Evolutionary conservation across 2,113 vertebrate genomes (phyloP).

Genomic region (Myrmecobius fasciatus): DNA sequence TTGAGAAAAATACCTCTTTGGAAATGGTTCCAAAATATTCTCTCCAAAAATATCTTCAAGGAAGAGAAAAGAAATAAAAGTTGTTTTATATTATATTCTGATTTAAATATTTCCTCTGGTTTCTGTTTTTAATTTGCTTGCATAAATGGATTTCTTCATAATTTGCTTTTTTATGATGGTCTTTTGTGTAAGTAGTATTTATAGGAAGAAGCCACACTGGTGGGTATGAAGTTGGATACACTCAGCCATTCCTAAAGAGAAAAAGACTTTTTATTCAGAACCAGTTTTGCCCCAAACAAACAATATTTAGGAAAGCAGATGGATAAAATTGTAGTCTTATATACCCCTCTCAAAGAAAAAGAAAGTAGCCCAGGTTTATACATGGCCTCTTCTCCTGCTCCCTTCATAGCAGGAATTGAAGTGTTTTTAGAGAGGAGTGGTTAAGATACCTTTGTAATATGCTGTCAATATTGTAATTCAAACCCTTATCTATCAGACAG

Average conservation of each 20-base stretch:
- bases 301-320: neutral
- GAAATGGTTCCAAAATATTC: neutral
- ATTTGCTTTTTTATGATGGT: neutral
- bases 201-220: neutral
- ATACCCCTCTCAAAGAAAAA: neutral
- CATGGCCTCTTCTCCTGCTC: neutral
- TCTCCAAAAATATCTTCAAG: neutral
- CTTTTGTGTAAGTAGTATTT: neutral
- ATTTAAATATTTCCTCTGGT: neutral
- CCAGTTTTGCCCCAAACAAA: neutral
- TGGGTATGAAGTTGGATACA: too few relatives aligned
- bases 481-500: neutral
- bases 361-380: neutral
- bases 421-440: neutral
- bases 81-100: neutral
- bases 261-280: neutral
- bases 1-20: neutral
- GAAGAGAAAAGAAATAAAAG: neutral
- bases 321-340: neutral
- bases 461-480: neutral
- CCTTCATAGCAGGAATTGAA: neutral
- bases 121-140: neutral
- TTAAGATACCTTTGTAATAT: neutral
- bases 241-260: neutral
- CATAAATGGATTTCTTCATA: neutral